Evolutionary conservation across 2,888 invertebrate genomes (phyloP), one percentile per base, ranked within the genome.

Genomic region (Nephrotoma appendiculata): DNA sequence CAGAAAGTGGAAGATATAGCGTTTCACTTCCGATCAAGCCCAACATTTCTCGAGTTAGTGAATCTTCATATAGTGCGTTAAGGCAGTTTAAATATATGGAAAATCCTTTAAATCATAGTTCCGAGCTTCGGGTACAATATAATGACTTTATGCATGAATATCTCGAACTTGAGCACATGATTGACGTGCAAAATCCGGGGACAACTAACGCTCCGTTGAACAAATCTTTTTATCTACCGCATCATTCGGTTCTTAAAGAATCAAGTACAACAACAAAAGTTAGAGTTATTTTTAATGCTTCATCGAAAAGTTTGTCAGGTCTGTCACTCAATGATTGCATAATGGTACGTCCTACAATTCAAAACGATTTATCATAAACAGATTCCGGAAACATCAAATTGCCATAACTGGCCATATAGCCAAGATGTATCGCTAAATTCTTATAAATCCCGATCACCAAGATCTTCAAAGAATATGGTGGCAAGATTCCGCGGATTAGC

Each of bases 401-500:
- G 90, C 9, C 4, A 31, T 31, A 31, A 31, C 31, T 31, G 31
- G 31, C 31, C 1, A 31, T 2, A 31, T 31, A 31, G 31, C 31
- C 31, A 31, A 31, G 31, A 31, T 31, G 31, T 31, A 31, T 31
- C 31, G 31, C 31, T 2, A 31, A 2, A 31, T 31, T 31, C 31
- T 31, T 31, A 31, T 31, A 31, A 31, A 31, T 31, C 31, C 31
- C 31, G 86, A 88, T 1, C 88, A 90, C 86, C 44, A 88, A 6
- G 86, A 88, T 15, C 87, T 89, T 5, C 90, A 90, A 87, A 86
- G 89, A 48, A 90, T 90, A 5, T 85, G 90, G 1, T 91, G 90
- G 90, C 87, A 89, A 0, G 88, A 89, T 1, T 88, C 88, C 83
- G 86, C 88, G 0, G 44, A 87, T 0, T 87, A 89, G 2, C 88